Evolutionary conservation across 2,888 invertebrate species (phyloP), one percentile per base, ranked within the genome.

Genomic region (Harmothoe impar): DNA sequence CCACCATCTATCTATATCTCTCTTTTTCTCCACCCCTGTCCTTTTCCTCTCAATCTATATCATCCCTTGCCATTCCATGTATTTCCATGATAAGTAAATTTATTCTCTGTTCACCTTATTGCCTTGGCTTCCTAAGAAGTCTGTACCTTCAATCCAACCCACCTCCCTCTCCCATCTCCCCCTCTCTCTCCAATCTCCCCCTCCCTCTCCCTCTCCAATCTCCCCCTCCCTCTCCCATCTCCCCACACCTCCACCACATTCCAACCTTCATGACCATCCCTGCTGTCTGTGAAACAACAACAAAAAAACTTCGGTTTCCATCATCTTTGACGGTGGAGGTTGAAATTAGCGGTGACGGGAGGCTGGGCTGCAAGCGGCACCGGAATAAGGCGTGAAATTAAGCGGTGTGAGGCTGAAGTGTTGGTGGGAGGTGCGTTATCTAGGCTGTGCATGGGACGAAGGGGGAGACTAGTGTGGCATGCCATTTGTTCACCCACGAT

Each of bases 331-430:
- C 15, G 25, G 29, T 0, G 20, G 25, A 1, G 72, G 25, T 5
- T 72, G 72, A 72, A 72, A 72, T 72, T 72, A 72, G 72, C 72
- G 29, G 62, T n/a, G 23, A 15, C 72, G 0, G 31, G 43, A 10
- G 10, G 72, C 7, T 25, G 72, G 25, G 29, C 29, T 72, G 72
- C n/a, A 25, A 72, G 29, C 3, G 72, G 72, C 29, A 25, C 29
- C n/a, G 15, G 72, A 25, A 62, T n/a, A 20, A 20, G 72, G 72
- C 72, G 72, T 72, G 72, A 72, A 72, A 72, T 72, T 23, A 29
- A 72, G 72, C n/a, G 5, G 72, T 72, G 72, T 29, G 72, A 29
- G 31, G 25, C 31, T 72, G 72, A 72, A 72, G 43, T 43, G 43
- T 72, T 72, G 72, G 72, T 15, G 29, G 3, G 72, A 29, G 29